Evolutionary conservation across 2,888 invertebrate genomes (phyloP).

Genomic region (Pollenia labialis): DNA sequence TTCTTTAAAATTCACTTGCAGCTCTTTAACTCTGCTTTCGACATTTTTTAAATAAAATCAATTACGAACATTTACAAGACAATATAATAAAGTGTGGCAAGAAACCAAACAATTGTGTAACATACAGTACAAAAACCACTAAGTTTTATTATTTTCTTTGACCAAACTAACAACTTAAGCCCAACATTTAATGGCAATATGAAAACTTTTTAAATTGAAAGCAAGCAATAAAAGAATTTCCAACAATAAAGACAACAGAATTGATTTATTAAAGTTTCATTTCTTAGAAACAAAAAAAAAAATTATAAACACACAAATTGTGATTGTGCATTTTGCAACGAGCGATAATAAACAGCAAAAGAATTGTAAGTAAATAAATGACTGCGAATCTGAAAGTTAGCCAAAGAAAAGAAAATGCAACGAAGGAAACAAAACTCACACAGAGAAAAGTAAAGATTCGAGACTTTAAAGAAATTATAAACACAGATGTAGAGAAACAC

Average conservation of each 20-base stretch:
- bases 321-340: conserved; percentile 31
- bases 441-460: not conserved
- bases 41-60: conserved; percentile 31
- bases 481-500: not conserved
- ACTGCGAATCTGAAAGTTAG: not conserved
- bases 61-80: conserved; percentile 9
- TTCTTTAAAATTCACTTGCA: too few relatives aligned
- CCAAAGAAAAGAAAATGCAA: not conserved
- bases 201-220: not conserved
- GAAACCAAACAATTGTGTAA: conserved; percentile 18
- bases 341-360: conserved; percentile 19
- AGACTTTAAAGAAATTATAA: not conserved
- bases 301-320: not conserved
- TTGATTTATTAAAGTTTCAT: conserved; percentile 18
- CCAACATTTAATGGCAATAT: not conserved
- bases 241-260: conserved; percentile 8
- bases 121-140: not conserved
- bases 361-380: conserved; percentile 12
- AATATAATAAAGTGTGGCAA: conserved; percentile 9
- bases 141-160: not conserved
- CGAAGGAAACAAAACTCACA: not conserved
- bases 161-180: not conserved
- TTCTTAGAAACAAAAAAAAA: not conserved
- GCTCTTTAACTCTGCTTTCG: not conserved
- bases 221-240: not conserved